Conservation (phyloP, 2,888 invertebrate genomes). For the Drosophila mimetica region DNA sequence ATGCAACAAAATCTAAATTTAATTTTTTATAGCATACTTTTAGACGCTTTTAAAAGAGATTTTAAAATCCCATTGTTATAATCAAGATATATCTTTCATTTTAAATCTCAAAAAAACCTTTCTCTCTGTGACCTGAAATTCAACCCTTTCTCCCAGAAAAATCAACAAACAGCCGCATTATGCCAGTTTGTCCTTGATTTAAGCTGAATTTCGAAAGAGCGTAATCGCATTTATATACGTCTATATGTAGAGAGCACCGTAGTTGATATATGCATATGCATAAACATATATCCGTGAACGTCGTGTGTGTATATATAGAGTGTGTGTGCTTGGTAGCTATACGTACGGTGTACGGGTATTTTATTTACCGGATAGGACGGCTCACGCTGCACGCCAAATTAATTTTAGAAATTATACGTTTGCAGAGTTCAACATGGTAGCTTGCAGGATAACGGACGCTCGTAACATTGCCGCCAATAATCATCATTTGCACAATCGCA, state of each 20-base stretch:
- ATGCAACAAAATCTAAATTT: background rate
- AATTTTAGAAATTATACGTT: conserved; percentile 89
- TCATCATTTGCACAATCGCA: conserved; percentile 83
- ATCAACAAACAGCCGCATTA: conserved; percentile 34
- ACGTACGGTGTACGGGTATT: conserved; percentile 59
- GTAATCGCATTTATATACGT: conserved; percentile 45
- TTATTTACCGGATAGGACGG: conserved; percentile 83
- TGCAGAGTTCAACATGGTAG: conserved; percentile 99
- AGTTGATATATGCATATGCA: conserved; percentile 25
- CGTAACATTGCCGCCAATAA: conserved; percentile 89
- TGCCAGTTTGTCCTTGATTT: conserved; percentile 51
- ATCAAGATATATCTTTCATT: background rate
- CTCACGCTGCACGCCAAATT: conserved; percentile 85
- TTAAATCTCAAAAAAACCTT: background rate
- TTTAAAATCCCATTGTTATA: background rate
- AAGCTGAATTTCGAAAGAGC: conserved; percentile 18
- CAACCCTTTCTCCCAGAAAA: conserved; percentile 6
- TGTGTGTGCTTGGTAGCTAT: conserved; percentile 71
- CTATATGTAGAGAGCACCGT: conserved; percentile 48
- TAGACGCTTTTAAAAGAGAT: background rate
- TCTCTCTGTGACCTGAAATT: conserved; percentile 13
- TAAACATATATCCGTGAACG: conserved; percentile 15
- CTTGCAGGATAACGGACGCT: conserved; percentile 97
- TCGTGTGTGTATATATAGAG: conserved; percentile 39
- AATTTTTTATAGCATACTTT: background rate